Base-by-base conservation (phyloP, 2,113 vertebrate genomes). In the Gorsachius goisagi region DNA sequence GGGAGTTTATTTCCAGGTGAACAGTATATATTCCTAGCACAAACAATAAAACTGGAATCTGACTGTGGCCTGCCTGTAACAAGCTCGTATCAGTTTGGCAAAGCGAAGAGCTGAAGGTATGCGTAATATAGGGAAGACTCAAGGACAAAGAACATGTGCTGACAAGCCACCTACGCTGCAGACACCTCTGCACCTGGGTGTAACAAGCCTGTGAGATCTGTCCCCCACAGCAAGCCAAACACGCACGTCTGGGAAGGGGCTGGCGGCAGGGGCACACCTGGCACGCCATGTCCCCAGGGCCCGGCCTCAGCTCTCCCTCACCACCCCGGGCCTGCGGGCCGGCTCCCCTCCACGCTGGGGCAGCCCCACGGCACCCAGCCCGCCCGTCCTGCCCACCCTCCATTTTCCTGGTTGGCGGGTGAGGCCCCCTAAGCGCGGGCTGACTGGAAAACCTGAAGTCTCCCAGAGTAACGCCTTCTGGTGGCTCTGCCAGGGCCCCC, bases 161-260 rank as follows among this genome's bases (percentile, higher is more conserved):
- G 69, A 62, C 62, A 67, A 39, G 55, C 22, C 58, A 6, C n/a
- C 33, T 19, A 6, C 15, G 41, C 0, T 1, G 63, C 56, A 47
- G 30, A 53, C 45, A 41, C 45, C 41, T 17, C n/a, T 7, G 41
- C 15, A 50, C 50, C 45, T 10, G 64, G 21, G 27, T 16, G 5
- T 35, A 17, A 15, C 18, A 9, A 39, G 8, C 30, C 1, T 2
- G 24, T 6, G 11, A 39, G 41, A 37, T 4, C 30, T 11, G 47
- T 6, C 74, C 59, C 17, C 2, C 47, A 12, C 5, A 17, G 44
- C 60, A 17, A 30, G 18, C 49, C 3, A 3, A 27, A 5, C 3
- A 11, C 15, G 2, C 39, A 3, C 5, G 3, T 0, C 2, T 0
- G 21, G 3, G 11, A 32, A 7, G 9, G 6, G 13, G 4, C 16